Conservation (phyloP, 2,113 vertebrate genomes). For the Pterocles gutturalis region DNA sequence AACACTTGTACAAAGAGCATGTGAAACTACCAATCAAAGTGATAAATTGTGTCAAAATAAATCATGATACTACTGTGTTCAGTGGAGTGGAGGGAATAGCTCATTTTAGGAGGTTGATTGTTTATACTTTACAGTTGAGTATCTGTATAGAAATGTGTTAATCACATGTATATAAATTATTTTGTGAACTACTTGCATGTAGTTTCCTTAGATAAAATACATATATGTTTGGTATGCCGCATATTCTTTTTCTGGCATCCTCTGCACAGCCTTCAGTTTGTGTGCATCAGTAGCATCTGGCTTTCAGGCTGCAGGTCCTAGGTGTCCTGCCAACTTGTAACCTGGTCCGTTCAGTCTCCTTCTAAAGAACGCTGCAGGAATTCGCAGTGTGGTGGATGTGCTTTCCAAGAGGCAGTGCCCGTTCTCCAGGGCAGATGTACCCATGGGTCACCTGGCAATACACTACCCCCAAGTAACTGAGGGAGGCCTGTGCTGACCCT, state of each 20-base stretch:
- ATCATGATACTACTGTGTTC: neutral
- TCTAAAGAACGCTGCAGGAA: neutral
- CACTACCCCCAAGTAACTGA: neutral
- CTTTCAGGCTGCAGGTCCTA: neutral
- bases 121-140: neutral
- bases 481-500: neutral
- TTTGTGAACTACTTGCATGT: neutral
- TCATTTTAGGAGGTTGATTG: neutral
- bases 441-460: too few species aligned
- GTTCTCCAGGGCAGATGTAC: neutral
- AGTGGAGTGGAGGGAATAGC: neutral
- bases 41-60: neutral
- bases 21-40: neutral
- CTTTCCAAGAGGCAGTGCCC: neutral
- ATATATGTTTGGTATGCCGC: neutral
- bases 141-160: neutral
- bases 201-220: neutral
- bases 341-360: fast-evolving
- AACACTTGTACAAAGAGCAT: fast-evolving
- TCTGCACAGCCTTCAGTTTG: neutral
- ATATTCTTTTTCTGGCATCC: neutral
- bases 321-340: neutral
- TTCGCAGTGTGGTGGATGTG: neutral
- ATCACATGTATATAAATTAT: neutral
- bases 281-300: neutral